phyloP scores from a whole-genome alignment of 2,888 invertebrate genomes.

The Mimumesa dahlbomi region DNA sequence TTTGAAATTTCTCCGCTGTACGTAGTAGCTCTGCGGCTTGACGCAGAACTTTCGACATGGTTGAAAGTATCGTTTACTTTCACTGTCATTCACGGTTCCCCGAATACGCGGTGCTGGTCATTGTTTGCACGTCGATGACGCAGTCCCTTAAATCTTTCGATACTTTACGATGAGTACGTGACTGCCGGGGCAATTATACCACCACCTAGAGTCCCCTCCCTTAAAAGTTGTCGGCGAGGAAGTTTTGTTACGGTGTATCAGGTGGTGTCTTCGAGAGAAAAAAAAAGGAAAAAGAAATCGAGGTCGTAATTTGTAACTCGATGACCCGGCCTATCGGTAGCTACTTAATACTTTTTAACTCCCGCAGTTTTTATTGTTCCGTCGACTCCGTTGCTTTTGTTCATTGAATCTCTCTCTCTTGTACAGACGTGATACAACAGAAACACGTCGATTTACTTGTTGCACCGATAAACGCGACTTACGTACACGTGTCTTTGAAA shows the following conservation, averaged over 20 bases:
- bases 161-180: constrained; percentile 26
- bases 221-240: not conserved
- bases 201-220: too few relatives aligned
- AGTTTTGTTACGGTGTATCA: constrained; percentile 11
- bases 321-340: not conserved
- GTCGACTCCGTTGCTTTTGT: not conserved
- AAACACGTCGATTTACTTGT: not conserved
- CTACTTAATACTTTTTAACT: not conserved
- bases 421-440: too few relatives aligned
- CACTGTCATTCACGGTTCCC: constrained; percentile 8
- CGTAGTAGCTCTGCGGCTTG: too few relatives aligned
- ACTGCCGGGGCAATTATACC: constrained; percentile 10
- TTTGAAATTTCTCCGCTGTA: too few relatives aligned
- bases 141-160: constrained; percentile 3
- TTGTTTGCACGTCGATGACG: constrained; percentile 29
- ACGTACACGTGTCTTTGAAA: not conserved
- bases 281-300: too few relatives aligned
- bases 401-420: not conserved
- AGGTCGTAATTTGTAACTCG: constrained; percentile 1
- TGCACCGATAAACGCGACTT: too few relatives aligned
- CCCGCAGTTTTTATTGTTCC: not conserved
- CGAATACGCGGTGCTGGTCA: constrained; percentile 24
- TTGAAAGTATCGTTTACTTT: too few relatives aligned
- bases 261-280: not conserved
- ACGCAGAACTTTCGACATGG: too few relatives aligned